Evolutionary conservation across 2,113 vertebrate species (phyloP), one percentile per base, ranked within the genome.

Genomic region (Chamaetylas fuelleborni): DNA sequence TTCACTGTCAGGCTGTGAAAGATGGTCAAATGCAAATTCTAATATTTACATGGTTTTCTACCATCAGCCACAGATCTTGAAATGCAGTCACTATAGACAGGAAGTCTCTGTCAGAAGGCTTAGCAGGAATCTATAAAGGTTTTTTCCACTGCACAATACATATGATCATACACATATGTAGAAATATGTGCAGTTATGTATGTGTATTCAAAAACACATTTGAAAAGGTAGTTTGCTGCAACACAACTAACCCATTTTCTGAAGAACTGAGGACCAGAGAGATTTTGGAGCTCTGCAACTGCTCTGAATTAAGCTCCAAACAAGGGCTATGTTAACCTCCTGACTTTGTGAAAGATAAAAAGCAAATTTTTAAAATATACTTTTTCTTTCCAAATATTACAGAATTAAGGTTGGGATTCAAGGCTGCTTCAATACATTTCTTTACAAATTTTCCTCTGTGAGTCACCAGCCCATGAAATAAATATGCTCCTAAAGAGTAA

Each of bases 11-110:
- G 7, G 20, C 29, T 81, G 72, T 51, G 12, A 80, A 86, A 86
- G 31, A 29, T 7, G 7, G 8, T 31, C n/a, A 81, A 79, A 50
- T 28, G 48, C 0, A 0, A 34, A 5, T 53, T 80, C 6, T 64
- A 57, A 66, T 64, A 33, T 3, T 16, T 53, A 7, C 0, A 5
- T 12, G 11, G 3, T 13, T 74, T 92, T 87, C 34, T 40, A 5
- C 34, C 13, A 14, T 28, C 0, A 0, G n/a, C 7, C 45, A 88
- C 33, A 31, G 56, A 66, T 74, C 64, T 38, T 70, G 54, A 76
- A 81, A 88, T 31, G 9, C 11, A n/a, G 12, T 64, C 20, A 58
- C 26, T 40, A 29, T 9, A 74, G 23, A n/a, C 7, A 71, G 34
- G 8, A 86, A 48, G 3, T 26, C 11, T 34, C 33, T 1, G 0